phyloP scores from a whole-genome alignment of 2,113 vertebrate species.

The Proterorhinus semilunaris region DNA sequence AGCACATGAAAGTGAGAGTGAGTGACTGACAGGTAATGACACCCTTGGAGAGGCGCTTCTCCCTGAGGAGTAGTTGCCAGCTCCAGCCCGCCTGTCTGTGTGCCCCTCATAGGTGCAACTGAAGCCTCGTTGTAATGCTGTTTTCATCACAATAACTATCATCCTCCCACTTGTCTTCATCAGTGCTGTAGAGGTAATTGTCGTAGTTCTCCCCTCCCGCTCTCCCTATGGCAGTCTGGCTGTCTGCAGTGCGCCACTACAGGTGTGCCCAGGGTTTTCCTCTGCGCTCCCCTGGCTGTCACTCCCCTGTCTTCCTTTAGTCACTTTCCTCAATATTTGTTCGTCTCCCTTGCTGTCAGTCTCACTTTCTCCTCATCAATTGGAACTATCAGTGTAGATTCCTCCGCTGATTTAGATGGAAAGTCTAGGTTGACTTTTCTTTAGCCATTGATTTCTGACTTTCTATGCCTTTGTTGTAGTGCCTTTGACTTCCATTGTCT shows the following conservation, averaged over 20 bases:
- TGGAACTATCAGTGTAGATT: constrained; percentile 25
- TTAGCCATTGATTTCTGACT: constrained; percentile 25
- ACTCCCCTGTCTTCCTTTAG: constrained; percentile 25
- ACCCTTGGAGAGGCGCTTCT: constrained; percentile 55
- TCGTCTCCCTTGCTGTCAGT: constrained; percentile 23
- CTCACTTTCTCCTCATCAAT: constrained; percentile 23
- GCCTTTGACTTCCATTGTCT: constrained; percentile 13
- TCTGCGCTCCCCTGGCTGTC: constrained; percentile 41
- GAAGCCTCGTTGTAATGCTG: constrained; percentile 3
- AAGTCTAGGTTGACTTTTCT: constrained; percentile 18
- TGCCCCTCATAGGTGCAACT: constrained; percentile 29
- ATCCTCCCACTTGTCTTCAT: constrained; percentile 16
- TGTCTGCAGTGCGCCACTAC: constrained; percentile 30
- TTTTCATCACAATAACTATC: constrained; percentile 43
- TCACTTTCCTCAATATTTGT: constrained; percentile 25
- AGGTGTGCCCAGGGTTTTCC: constrained; percentile 41
- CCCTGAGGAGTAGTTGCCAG: constrained; percentile 37
- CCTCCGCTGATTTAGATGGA: constrained; percentile 21
- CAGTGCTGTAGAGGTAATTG: constrained; percentile 19
- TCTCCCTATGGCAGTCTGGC: constrained; percentile 34
- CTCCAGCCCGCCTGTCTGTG: constrained; percentile 26
- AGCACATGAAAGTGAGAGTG: constrained; percentile 51
- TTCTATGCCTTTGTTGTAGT: constrained; percentile 15
- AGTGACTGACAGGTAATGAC: constrained; percentile 70
- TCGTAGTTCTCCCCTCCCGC: constrained; percentile 15